A percentile compares a stretch with the other conserved stretches of the same genome.
Evolutionary conservation across 2,797 vertebrate species (phyloP).

Genomic region (Chromobotia macracanthus): DNA sequence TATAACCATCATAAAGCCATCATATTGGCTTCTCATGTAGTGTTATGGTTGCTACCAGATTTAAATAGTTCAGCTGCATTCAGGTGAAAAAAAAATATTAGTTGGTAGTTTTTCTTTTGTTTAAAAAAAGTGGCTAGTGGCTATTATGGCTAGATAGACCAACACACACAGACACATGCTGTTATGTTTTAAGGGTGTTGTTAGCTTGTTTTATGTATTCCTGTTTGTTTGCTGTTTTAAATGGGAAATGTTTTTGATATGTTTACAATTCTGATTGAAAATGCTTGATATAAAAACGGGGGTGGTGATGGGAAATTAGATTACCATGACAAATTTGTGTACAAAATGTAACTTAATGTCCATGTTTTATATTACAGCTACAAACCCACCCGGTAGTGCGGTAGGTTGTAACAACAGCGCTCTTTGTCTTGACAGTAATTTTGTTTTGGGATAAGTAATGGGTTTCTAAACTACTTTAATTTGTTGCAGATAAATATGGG

Average conservation of each 20-base stretch:
- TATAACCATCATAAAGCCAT: too few relatives aligned
- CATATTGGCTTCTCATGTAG: too few relatives aligned
- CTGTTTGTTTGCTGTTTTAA: background rate
- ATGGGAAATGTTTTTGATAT: background rate
- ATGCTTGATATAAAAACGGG: background rate
- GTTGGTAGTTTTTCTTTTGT: too few relatives aligned
- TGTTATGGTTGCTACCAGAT: too few relatives aligned
- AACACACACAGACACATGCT: background rate
- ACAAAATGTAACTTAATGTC: conserved; percentile 1
- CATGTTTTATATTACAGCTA: conserved; percentile 8
- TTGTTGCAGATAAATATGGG: conserved; percentile 18
- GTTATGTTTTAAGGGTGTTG: background rate
- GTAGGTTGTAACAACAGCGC: conserved; percentile 4
- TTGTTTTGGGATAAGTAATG: conserved; percentile 16
- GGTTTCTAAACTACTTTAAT: conserved; percentile 9
- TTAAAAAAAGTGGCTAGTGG: too few relatives aligned
- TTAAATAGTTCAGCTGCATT: too few relatives aligned
- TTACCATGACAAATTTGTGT: background rate
- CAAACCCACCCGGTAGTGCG: background rate
- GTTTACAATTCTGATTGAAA: background rate
- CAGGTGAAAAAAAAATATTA: too few relatives aligned
- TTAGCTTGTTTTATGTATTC: background rate
- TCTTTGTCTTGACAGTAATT: conserved; percentile 15
- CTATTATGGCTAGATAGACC: too few relatives aligned
- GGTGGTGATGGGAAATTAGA: conserved; percentile 5